Evolutionary conservation across 1,140 invertebrate species (phyloP).

Genomic region (Limonius californicus): DNA sequence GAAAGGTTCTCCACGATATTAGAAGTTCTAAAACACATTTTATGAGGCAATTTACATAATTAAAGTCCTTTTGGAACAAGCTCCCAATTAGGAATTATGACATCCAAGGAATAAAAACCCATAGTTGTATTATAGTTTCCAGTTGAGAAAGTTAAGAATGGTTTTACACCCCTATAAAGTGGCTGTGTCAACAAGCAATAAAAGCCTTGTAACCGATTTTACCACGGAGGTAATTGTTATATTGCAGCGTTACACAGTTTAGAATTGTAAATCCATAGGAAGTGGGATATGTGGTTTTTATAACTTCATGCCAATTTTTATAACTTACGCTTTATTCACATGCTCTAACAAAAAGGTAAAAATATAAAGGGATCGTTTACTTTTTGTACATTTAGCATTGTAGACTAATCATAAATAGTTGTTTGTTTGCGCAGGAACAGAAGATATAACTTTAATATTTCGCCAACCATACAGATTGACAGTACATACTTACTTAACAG

Average conservation of each 20-base stretch:
- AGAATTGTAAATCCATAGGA: neutral
- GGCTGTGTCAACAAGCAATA: slow-evolving; percentile 30
- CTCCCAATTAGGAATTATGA: slow-evolving; percentile 11
- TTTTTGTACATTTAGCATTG: no score
- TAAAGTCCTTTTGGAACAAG: neutral
- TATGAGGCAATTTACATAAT: slow-evolving; percentile 3
- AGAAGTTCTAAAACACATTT: neutral
- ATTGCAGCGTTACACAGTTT: slow-evolving; percentile 16
- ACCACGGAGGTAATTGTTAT: slow-evolving; percentile 25
- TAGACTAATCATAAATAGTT: no score
- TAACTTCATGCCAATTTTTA: no score
- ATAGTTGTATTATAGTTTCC: slow-evolving; percentile 10
- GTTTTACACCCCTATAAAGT: slow-evolving; percentile 31
- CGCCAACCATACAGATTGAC: no score
- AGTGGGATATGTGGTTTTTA: no score
- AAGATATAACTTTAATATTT: no score
- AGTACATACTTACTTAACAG: no score
- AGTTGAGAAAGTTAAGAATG: slow-evolving; percentile 22
- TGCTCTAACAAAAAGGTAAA: no score
- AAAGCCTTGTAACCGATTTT: slow-evolving; percentile 23
- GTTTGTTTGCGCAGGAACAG: no score
- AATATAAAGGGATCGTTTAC: no score
- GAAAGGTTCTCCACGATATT: neutral
- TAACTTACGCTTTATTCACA: no score
- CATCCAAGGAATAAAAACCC: neutral